These are phyloP conservation scores for Pseudomyrmex dendroicus DNA, from an alignment of 1,140 invertebrate genomes.

Conservation along the genomic window DNA sequence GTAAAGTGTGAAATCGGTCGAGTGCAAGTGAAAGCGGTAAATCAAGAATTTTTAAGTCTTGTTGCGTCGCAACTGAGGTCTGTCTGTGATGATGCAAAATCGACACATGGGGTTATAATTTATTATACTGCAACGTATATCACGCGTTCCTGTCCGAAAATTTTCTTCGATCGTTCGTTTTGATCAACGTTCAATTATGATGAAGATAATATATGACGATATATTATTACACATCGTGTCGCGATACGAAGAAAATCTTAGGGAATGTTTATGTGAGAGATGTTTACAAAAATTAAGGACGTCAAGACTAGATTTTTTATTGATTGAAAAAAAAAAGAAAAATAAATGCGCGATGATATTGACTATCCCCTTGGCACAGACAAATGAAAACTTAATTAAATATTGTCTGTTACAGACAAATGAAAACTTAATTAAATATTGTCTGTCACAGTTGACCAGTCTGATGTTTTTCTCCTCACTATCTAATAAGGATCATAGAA, in stretches of 20 bases:
- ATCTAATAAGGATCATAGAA: no score
- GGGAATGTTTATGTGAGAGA: conserved; percentile 7
- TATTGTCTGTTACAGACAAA: no score
- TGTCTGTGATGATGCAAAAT: conserved; percentile 53
- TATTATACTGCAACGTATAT: conserved; percentile 34
- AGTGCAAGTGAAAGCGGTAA: conserved; percentile 9
- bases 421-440: no score
- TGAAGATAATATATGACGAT: conserved; percentile 19
- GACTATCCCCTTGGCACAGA: no score
- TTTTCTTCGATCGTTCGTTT: conserved; percentile 34
- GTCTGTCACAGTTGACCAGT: no score
- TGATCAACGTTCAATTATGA: not conserved
- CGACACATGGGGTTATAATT: conserved; percentile 18
- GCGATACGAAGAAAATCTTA: conserved; percentile 53
- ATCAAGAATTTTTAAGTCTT: conserved; percentile 14
- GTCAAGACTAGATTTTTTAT: no score
- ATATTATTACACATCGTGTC: no score
- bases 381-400: no score
- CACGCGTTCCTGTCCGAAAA: conserved; percentile 27
- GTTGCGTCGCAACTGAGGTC: conserved; percentile 32
- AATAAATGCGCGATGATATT: no score
- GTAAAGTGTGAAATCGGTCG: not conserved
- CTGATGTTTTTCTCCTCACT: no score
- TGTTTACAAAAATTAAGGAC: no score
- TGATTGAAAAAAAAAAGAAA: no score